These are phyloP conservation scores for Corythaixoides concolor DNA, from an alignment of 2,113 vertebrate species.

Conservation along the genomic window DNA sequence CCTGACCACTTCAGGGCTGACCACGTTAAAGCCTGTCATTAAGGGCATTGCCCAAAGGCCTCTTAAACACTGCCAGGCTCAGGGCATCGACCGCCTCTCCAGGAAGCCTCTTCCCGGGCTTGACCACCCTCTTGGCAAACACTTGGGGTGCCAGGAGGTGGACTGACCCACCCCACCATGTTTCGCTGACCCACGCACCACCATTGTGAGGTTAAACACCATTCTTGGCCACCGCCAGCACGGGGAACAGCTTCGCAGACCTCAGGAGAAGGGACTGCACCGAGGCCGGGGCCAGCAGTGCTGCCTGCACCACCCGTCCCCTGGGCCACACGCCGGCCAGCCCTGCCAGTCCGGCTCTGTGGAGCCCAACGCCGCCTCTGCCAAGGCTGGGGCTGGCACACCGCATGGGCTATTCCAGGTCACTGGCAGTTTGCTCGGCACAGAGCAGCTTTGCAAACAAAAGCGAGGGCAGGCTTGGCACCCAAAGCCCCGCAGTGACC, in stretches of 20 bases:
- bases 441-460: not conserved
- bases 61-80: not conserved
- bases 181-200: fast-evolving
- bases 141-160: not conserved
- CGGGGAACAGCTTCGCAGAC: not conserved
- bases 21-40: not conserved
- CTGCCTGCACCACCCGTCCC: not conserved
- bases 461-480: not conserved
- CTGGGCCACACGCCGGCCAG: not conserved
- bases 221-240: fast-evolving
- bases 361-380: not conserved
- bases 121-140: not conserved
- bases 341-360: not conserved
- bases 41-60: not conserved
- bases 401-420: not conserved
- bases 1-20: not conserved
- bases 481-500: fast-evolving
- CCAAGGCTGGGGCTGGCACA: not conserved
- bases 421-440: not conserved
- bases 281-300: not conserved
- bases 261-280: not conserved
- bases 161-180: not conserved
- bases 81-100: not conserved
- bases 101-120: not conserved
- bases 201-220: not conserved